These are phyloP conservation scores for Archivesica marissinica DNA, from an alignment of 1,140 invertebrate species.

Conservation along the genomic window DNA sequence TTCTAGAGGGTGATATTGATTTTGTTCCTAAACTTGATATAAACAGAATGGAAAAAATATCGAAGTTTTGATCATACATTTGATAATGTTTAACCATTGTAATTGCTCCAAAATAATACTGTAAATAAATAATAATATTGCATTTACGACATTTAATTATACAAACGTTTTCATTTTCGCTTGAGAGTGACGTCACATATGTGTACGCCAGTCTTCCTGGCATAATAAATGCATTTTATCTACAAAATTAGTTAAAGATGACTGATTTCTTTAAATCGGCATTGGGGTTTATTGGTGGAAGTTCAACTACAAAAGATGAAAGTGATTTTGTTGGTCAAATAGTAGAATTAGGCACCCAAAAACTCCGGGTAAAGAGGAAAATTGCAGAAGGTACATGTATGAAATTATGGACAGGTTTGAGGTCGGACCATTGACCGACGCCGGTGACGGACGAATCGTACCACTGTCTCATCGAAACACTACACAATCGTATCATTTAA, in stretches of 20 bases:
- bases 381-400: constrained; percentile 97
- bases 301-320: constrained; percentile 86
- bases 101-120: no score
- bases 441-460: no score
- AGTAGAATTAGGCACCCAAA: constrained; percentile 94
- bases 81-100: no score
- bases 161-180: background rate
- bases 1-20: no score
- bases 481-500: no score
- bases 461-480: no score
- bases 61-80: no score
- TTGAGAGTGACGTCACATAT: constrained; percentile 40
- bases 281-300: constrained; percentile 91
- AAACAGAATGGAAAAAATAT: no score
- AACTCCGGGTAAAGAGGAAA: constrained; percentile 94
- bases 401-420: no score
- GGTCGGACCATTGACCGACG: no score
- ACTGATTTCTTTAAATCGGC: constrained; percentile 95
- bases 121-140: no score
- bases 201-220: constrained; percentile 49
- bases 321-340: constrained; percentile 96
- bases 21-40: no score
- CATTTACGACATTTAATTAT: background rate
- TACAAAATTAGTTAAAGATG: constrained; percentile 85
- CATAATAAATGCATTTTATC: constrained; percentile 58